Conservation (phyloP, 64 coral and sea anemone species). For the Cladopsammia gracilis region DNA sequence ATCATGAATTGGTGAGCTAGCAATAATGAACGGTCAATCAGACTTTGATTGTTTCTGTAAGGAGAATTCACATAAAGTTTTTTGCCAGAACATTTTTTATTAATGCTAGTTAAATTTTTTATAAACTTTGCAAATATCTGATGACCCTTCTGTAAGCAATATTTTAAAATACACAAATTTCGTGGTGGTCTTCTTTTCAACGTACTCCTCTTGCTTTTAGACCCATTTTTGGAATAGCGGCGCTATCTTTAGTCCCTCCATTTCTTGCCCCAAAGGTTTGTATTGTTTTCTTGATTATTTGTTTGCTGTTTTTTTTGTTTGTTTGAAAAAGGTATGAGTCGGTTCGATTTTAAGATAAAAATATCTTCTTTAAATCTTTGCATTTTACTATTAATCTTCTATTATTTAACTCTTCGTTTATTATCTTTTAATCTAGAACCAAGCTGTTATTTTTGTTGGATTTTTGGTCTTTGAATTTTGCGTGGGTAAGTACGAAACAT, state of each 20-base stretch:
- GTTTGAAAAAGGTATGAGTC: too few species aligned
- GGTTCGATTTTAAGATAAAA: too few species aligned
- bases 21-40: too few species aligned
- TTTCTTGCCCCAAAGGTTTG: constrained; percentile 68
- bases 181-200: too few species aligned
- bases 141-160: too few species aligned
- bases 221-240: constrained; percentile 84
- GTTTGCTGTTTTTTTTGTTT: neutral
- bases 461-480: constrained; percentile 97
- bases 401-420: neutral
- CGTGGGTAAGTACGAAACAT: constrained; percentile 76
- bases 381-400: neutral
- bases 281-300: neutral
- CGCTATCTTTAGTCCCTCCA: constrained; percentile 73
- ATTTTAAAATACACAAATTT: too few species aligned
- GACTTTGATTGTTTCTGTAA: too few species aligned
- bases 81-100: too few species aligned
- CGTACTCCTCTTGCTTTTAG: constrained; percentile 32
- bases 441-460: constrained; percentile 65
- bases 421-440: constrained; percentile 57
- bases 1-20: too few species aligned
- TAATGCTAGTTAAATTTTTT: too few species aligned
- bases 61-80: too few species aligned
- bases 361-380: neutral
- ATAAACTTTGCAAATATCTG: too few species aligned